Conservation (phyloP, 2,888 invertebrate genomes). For the Tortrix viridana region DNA sequence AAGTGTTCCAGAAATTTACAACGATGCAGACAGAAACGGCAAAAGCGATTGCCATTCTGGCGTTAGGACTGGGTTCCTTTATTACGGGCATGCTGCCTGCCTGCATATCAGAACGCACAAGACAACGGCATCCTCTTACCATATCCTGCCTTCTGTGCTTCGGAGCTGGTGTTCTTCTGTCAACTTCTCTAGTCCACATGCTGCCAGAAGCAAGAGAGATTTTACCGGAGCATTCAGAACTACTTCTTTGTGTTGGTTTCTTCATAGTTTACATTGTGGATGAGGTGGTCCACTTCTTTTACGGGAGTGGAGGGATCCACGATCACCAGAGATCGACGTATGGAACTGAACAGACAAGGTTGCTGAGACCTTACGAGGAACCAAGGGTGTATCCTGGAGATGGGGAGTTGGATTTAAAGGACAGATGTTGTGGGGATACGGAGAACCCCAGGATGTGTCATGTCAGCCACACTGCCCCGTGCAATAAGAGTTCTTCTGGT, state of each 20-base stretch:
- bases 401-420: conserved; percentile 57
- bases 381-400: conserved; percentile 46
- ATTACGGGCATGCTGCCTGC: conserved; percentile 88
- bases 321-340: conserved; percentile 45
- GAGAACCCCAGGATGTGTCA: conserved; percentile 84
- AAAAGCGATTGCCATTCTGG: conserved; percentile 87
- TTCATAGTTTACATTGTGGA: conserved; percentile 89
- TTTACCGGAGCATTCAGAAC: conserved; percentile 85
- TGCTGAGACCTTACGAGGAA: conserved; percentile 48
- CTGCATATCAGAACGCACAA: conserved; percentile 84
- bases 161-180: conserved; percentile 91
- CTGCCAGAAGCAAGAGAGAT: conserved; percentile 89
- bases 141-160: conserved; percentile 90
- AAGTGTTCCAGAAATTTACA: conserved; percentile 6
- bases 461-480: conserved; percentile 87
- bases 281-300: conserved; percentile 88
- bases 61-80: conserved; percentile 88
- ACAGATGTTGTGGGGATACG: conserved; percentile 63
- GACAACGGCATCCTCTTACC: conserved; percentile 84
- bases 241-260: conserved; percentile 88
- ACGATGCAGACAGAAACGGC: conserved; percentile 81
- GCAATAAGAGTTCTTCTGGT: conserved; percentile 85
- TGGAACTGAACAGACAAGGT: conserved; percentile 60
- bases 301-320: conserved; percentile 61
- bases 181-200: conserved; percentile 91